Percentiles rank a stretch among this genome's conserved stretches.
Evolutionary conservation across 1,140 invertebrate species (phyloP).

Genomic region (Bombus consobrinus): DNA sequence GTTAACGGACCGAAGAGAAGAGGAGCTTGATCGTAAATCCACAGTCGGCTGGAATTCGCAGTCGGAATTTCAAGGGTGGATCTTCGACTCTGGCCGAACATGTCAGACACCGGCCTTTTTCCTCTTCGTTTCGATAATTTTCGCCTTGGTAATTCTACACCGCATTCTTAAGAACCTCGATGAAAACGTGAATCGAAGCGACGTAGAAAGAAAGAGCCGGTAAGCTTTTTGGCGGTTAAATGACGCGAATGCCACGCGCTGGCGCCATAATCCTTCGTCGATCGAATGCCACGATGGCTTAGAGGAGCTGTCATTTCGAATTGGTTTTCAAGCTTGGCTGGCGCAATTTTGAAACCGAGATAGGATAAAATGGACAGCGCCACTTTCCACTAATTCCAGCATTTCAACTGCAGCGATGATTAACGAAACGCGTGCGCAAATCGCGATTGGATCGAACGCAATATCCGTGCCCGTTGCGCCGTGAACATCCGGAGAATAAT

Average conservation of each 20-base stretch:
- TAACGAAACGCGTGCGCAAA: conserved; percentile 33
- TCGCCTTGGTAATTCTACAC: too few relatives aligned
- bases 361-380: conserved; percentile 10
- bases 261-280: background rate
- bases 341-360: conserved; percentile 31
- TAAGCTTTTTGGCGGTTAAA: background rate
- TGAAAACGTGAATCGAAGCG: too few relatives aligned
- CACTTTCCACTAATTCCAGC: conserved; percentile 31
- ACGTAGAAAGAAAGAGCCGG: too few relatives aligned
- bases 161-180: too few relatives aligned
- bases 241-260: background rate
- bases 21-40: conserved; percentile 32
- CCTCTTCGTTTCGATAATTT: background rate
- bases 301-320: conserved; percentile 31
- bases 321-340: conserved; percentile 45
- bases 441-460: conserved; percentile 42
- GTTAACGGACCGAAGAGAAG: conserved; percentile 21
- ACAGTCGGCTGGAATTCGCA: background rate
- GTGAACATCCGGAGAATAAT: conserved; percentile 23
- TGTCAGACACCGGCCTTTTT: too few relatives aligned
- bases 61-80: background rate
- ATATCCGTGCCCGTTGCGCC: conserved; percentile 13
- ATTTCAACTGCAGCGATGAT: conserved; percentile 22
- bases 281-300: background rate
- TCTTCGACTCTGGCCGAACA: background rate